Base-by-base conservation (phyloP, 2,797 vertebrate species). In the Gobio occitaniae region DNA sequence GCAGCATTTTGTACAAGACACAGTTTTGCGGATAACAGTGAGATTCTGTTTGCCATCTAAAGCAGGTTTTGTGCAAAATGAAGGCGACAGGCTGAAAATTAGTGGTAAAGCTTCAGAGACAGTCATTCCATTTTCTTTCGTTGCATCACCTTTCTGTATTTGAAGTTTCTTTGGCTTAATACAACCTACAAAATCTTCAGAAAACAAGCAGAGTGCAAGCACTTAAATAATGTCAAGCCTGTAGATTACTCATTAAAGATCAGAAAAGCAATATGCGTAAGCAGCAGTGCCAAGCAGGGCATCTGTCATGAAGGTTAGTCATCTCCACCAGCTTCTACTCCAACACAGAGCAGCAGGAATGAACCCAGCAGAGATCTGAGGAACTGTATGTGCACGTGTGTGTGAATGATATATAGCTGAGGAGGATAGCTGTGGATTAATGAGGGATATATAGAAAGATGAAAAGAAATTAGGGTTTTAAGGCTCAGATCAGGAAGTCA, bases 41-140 rank as follows among this genome's bases (percentile, higher is more conserved):
- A 88, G 80, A 86, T 87, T 86, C 81, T 84, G 80, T 80, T 83
- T 44, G 69, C 79, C 81, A 86, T 87, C 79, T 84, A 68, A 89
- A 86, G 54, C 80, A 78, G 82, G 84, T 85, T 85, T 89, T 63
- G 65, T 78, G 78, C 63, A 50, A 74, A 77, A 77, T 75, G 56
- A 69, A 78, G 68, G 56, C 44, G 86, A 79, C 44, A 72, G 70
- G 9, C 83, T 63, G 59, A 81, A 87, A 84, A 82, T 77, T 41
- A 82, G 11, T 78, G n/a, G 47, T 29, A 61, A 21, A 25, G 61
- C 59, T 66, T 8, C 11, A 63, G 48, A 61, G 52, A 66, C 36
- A 78, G 68, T 56, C 36, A 72, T 70, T 61, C 36, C 17, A 36
- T 52, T 71, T 80, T 21, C 44, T 65, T 80, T 65, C 15, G 15